Percentiles rank a stretch among this genome's conserved stretches.
These are phyloP conservation scores for Lepidocyrtinus sp. DNA, from an alignment of 2,888 invertebrate species.

Conservation along the genomic window DNA sequence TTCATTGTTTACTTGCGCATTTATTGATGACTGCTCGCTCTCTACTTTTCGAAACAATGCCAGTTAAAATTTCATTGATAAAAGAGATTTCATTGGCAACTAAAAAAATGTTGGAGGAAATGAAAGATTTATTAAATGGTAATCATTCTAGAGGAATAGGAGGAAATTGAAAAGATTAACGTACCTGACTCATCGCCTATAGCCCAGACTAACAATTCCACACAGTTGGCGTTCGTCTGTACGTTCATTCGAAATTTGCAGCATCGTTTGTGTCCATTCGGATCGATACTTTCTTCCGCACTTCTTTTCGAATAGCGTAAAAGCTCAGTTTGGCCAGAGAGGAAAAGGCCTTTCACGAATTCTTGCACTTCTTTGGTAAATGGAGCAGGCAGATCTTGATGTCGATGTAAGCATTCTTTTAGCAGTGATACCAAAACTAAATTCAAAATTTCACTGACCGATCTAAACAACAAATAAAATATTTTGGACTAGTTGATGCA, in stretches of 20 bases:
- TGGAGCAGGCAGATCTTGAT: conserved; percentile 89
- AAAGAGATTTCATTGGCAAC: conserved; percentile 65
- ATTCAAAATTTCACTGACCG: conserved; percentile 95
- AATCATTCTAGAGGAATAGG: too few species aligned
- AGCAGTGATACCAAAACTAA: conserved; percentile 93
- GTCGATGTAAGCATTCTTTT: conserved; percentile 86
- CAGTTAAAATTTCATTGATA: conserved; percentile 67
- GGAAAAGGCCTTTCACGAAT: conserved; percentile 89
- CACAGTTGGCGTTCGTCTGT: conserved; percentile 97
- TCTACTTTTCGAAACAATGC: conserved; percentile 54
- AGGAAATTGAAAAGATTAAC: too few species aligned
- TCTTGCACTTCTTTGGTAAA: conserved; percentile 95
- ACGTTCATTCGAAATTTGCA: conserved; percentile 92
- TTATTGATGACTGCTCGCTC: conserved; percentile 62
- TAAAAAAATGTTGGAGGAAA: conserved; percentile 48
- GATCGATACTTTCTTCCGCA: conserved; percentile 33
- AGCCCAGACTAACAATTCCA: conserved; percentile 98
- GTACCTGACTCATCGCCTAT: conserved; percentile 96
- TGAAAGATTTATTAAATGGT: too few species aligned
- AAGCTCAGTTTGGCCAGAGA: conserved; percentile 95
- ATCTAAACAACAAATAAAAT: conserved; percentile 80
- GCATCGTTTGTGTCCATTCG: conserved; percentile 57
- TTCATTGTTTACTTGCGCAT: conserved; percentile 62
- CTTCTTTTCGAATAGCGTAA: conserved; percentile 66
- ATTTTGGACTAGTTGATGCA: neutral